Conservation (phyloP, 1,140 invertebrate genomes). For the Aplysia californica region DNA sequence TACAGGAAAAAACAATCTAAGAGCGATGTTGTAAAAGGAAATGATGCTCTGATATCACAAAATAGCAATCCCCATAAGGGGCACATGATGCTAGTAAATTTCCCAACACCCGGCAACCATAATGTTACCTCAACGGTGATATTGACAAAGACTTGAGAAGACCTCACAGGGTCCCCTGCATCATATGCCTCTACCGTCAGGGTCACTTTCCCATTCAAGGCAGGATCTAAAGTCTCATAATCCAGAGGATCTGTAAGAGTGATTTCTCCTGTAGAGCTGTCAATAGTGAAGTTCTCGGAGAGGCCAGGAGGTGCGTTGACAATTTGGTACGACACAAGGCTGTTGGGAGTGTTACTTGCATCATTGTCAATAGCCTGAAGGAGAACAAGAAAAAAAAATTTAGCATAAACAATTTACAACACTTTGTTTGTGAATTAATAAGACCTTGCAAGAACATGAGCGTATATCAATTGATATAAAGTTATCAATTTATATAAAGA, state of each 20-base stretch:
- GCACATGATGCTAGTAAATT: too few species aligned
- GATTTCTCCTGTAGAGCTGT: slow-evolving; percentile 40
- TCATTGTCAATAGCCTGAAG: slow-evolving; percentile 64
- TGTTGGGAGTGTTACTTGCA: slow-evolving; percentile 42
- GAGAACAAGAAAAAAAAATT: too few species aligned
- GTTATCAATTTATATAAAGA: too few species aligned
- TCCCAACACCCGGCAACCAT: too few species aligned
- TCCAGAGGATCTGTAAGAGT: slow-evolving; percentile 42
- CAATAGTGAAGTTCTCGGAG: slow-evolving; percentile 44
- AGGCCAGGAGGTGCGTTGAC: slow-evolving; percentile 31
- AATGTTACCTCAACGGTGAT: slow-evolving; percentile 56
- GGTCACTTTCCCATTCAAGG: slow-evolving; percentile 35
- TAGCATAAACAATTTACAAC: too few species aligned
- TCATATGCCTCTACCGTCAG: slow-evolving; percentile 46
- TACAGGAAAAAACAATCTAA: too few species aligned
- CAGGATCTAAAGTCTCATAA: slow-evolving; percentile 45
- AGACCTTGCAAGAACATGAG: too few species aligned
- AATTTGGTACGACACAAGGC: slow-evolving; percentile 45
- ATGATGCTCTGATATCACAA: too few species aligned
- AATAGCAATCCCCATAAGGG: too few species aligned
- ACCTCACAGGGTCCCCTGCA: slow-evolving; percentile 27
- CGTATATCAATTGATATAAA: too few species aligned
- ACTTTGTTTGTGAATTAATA: too few species aligned
- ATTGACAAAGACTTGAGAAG: slow-evolving; percentile 36
- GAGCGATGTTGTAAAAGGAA: too few species aligned